Conservation (phyloP, 2,113 vertebrate species). For the Orthonyx spaldingii region DNA sequence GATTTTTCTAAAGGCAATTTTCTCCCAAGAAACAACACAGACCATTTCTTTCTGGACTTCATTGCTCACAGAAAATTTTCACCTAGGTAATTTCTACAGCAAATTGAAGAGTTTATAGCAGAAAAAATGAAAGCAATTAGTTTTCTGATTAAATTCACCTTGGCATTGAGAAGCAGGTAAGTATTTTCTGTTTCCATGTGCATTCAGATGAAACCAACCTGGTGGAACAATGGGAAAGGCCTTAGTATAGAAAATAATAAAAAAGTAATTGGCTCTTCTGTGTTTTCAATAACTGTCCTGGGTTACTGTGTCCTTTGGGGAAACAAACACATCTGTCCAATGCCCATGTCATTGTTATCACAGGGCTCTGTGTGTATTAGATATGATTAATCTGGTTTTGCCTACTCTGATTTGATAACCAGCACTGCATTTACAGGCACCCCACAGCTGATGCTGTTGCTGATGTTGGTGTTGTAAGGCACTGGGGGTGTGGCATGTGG, state of each 20-base stretch:
- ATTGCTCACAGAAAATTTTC: neutral
- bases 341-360: neutral
- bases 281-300: neutral
- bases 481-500: fast-evolving
- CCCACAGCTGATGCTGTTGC: too few species aligned
- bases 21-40: constrained; percentile 13
- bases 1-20: constrained; percentile 31
- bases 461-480: neutral
- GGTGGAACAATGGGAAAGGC: neutral
- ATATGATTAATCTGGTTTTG: neutral
- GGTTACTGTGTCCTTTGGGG: neutral
- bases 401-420: neutral
- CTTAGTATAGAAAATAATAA: neutral
- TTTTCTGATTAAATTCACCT: constrained; percentile 48
- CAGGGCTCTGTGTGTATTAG: neutral
- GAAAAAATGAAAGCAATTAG: constrained; percentile 53
- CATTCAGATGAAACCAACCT: neutral
- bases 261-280: neutral
- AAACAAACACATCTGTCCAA: neutral
- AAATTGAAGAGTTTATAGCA: constrained; percentile 36
- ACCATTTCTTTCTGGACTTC: constrained; percentile 31
- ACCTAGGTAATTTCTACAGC: neutral
- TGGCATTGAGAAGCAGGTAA: constrained; percentile 13
- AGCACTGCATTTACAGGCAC: neutral
- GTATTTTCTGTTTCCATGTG: constrained; percentile 5